A percentile compares a stretch with the other conserved stretches of the same genome.
These are phyloP conservation scores for Lithophane leautieri DNA, from an alignment of 2,888 invertebrate genomes.

Conservation along the genomic window DNA sequence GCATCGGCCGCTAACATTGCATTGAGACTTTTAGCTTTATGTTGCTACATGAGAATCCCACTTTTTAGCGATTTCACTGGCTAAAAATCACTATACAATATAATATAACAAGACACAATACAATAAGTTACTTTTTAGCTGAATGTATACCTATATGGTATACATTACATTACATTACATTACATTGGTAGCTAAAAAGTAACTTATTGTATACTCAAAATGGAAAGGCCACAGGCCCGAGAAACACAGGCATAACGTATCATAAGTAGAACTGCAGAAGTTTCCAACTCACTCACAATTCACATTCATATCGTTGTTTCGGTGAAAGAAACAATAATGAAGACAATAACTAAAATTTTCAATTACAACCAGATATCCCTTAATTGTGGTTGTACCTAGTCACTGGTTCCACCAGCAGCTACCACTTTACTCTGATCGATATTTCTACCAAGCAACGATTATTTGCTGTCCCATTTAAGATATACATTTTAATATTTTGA, in stretches of 20 bases:
- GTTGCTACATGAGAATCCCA: not conserved
- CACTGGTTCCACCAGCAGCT: constrained; percentile 1
- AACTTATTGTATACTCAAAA: not conserved
- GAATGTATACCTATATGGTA: too few species aligned
- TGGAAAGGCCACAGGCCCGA: not conserved
- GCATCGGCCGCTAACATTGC: not conserved
- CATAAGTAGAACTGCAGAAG: not conserved
- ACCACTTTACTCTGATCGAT: not conserved
- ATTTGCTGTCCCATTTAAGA: not conserved
- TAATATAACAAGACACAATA: too few species aligned
- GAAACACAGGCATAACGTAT: not conserved
- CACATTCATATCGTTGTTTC: constrained; percentile 1
- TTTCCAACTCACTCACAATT: constrained; percentile 19
- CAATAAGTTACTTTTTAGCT: too few species aligned
- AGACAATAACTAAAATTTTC: not conserved
- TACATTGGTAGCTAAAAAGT: not conserved
- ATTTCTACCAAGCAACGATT: not conserved
- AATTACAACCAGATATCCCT: constrained; percentile 12
- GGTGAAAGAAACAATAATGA: constrained; percentile 8
- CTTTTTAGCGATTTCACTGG: not conserved
- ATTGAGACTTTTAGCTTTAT: not conserved
- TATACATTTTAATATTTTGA: not conserved
- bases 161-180: too few species aligned
- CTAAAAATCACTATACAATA: not conserved
- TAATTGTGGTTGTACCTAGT: constrained; percentile 8